These are phyloP conservation scores for Eira barbara DNA, from an alignment of 2,113 vertebrate species.

Conservation along the genomic window DNA sequence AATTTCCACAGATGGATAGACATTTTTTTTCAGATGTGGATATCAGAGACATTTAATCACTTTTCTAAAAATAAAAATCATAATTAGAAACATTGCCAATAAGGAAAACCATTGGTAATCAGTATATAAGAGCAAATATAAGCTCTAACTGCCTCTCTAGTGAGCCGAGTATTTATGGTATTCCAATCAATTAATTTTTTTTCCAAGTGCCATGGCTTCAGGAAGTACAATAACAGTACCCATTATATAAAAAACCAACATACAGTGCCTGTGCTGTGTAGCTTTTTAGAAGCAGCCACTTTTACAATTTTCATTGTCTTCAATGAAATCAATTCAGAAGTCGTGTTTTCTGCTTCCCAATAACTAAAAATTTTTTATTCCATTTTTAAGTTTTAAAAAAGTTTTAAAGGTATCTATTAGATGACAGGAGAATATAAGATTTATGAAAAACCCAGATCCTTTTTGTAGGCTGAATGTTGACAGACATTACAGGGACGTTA, in stretches of 20 bases:
- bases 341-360: not conserved
- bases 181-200: not conserved
- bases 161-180: not conserved
- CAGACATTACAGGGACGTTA: not conserved
- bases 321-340: not conserved
- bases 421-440: not conserved
- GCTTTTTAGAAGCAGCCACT: not conserved
- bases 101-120: not conserved
- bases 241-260: not conserved
- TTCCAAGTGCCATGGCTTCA: not conserved
- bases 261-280: not conserved
- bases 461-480: not conserved
- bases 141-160: not conserved
- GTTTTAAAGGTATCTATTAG: not conserved
- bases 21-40: not conserved
- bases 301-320: not conserved
- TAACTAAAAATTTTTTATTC: not conserved
- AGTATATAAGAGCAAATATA: not conserved
- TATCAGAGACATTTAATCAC: not conserved
- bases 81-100: not conserved
- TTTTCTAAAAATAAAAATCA: not conserved
- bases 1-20: not conserved
- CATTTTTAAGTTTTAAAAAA: constrained; percentile 10
- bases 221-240: not conserved
- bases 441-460: not conserved